Conservation (phyloP, 2,797 vertebrate species). For the Benthosema pterotum region DNA sequence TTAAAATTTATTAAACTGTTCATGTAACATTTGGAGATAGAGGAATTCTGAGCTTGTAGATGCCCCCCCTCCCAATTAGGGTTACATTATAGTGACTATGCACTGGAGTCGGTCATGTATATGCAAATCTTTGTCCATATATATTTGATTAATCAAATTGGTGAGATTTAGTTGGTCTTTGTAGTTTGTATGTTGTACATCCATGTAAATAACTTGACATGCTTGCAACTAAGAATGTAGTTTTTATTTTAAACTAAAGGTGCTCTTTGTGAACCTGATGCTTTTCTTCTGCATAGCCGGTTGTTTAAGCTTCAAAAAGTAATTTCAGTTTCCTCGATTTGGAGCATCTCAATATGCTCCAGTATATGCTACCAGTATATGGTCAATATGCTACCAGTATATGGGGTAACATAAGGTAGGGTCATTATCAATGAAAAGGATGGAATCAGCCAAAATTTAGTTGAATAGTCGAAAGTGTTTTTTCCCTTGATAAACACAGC, state of each 20-base stretch:
- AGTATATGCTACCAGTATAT: no score
- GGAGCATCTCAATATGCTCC: no score
- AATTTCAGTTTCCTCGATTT: not conserved
- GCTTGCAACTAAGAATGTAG: conserved; percentile 66
- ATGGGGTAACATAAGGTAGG: not conserved
- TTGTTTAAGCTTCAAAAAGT: no score
- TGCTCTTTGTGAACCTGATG: conserved; percentile 54
- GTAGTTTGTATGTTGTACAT: conserved; percentile 40
- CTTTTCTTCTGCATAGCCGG: conserved; percentile 42
- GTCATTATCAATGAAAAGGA: not conserved
- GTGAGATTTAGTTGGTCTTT: conserved; percentile 51
- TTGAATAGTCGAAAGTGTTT: no score
- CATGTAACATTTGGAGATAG: no score
- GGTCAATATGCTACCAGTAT: no score
- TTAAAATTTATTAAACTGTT: no score
- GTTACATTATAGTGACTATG: conserved; percentile 69
- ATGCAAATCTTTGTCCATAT: conserved; percentile 72
- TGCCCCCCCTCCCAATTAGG: no score
- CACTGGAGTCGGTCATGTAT: conserved; percentile 73
- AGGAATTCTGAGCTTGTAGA: no score
- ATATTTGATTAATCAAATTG: conserved; percentile 46
- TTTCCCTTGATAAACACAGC: not conserved
- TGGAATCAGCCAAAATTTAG: not conserved
- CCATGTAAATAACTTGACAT: conserved; percentile 52
- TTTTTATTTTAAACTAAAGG: conserved; percentile 41